Conservation (phyloP, 2,888 invertebrate genomes). For the Netelia virgata region DNA sequence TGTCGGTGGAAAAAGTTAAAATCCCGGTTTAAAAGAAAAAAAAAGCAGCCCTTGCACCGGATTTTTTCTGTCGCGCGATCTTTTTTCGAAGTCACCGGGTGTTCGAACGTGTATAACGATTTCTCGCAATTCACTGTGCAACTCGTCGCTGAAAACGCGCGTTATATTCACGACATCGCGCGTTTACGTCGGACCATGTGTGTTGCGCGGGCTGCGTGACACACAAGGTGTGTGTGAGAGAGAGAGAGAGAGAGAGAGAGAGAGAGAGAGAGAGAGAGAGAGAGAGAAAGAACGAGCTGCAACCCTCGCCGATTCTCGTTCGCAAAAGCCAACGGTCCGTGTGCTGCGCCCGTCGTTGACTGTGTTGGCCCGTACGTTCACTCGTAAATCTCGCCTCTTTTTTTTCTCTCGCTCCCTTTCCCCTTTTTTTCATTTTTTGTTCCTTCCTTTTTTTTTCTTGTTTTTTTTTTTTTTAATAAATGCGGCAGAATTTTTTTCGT, state of each 20-base stretch:
- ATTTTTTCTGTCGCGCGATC: background rate
- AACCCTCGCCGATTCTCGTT: conserved; percentile 58
- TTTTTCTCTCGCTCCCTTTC: conserved; percentile 38
- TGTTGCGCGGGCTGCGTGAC: conserved; percentile 40
- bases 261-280: background rate
- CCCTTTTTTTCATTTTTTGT: conserved; percentile 37
- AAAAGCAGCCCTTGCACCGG: background rate
- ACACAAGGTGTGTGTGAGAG: background rate
- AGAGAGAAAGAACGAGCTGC: background rate
- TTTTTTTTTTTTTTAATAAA: conserved; percentile 64
- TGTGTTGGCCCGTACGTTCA: conserved; percentile 50
- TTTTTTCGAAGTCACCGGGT: conserved; percentile 35
- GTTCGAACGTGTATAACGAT: conserved; percentile 43
- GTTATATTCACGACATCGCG: conserved; percentile 36
- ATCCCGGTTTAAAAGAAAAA: conserved; percentile 9
- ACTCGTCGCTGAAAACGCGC: conserved; percentile 43
- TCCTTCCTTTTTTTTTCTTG: conserved; percentile 42
- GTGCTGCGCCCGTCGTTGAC: conserved; percentile 34
- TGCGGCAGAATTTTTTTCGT: conserved; percentile 67
- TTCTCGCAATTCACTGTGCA: conserved; percentile 44
- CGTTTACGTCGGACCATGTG: conserved; percentile 33
- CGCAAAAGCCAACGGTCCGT: conserved; percentile 57
- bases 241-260: too few relatives aligned
- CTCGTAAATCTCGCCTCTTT: conserved; percentile 61
- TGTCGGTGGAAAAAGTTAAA: background rate